A percentile compares a stretch with the other conserved stretches of the same genome.
Conservation (phyloP, 1,140 invertebrate genomes). For the Ips nitidus region DNA sequence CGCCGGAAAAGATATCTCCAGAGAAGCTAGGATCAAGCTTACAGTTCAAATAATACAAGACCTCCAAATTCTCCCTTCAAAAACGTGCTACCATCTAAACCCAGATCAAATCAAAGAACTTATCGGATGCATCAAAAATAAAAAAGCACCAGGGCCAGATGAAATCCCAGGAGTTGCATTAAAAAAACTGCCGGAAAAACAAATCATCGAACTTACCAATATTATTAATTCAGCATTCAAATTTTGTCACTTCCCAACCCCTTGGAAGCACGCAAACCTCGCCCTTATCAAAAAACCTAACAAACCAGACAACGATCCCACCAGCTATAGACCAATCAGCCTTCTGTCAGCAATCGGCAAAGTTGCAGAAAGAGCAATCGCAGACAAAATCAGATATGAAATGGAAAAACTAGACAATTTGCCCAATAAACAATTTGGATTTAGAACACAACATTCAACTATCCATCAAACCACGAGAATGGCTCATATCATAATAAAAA, state of each 20-base stretch:
- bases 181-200: not conserved
- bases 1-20: not conserved
- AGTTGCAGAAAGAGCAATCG: not conserved
- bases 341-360: not conserved
- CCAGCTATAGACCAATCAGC: constrained; percentile 2
- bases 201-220: not conserved
- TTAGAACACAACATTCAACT: not conserved
- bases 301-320: not conserved
- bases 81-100: not conserved
- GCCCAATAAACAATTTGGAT: constrained; percentile 19
- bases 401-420: not conserved
- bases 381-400: not conserved
- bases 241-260: not conserved
- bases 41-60: not conserved
- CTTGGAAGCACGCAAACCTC: not conserved
- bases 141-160: constrained; percentile 13
- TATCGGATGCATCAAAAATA: constrained; percentile 10
- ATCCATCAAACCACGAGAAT: not conserved
- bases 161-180: not conserved
- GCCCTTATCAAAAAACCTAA: not conserved
- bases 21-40: not conserved
- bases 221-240: not conserved
- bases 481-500: not conserved
- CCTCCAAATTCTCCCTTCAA: too few relatives aligned
- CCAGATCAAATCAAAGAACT: constrained; percentile 8